Conservation (phyloP, 1,140 invertebrate genomes). For the Schlechtendalia chinensis region DNA sequence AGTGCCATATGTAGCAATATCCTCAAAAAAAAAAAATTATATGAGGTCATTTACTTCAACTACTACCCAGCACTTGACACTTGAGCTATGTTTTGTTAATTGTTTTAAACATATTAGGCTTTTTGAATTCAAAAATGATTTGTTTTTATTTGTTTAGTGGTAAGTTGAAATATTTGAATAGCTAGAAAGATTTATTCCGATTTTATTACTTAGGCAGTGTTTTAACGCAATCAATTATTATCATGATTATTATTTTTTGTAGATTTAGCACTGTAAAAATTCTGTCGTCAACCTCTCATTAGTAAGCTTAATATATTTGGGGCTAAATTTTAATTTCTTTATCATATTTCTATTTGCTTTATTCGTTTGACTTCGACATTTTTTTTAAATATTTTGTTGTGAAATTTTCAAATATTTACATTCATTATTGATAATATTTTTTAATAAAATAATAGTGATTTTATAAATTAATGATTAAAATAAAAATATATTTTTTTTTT, state of each 20-base stretch:
- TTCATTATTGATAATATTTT: background rate
- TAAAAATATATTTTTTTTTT: background rate
- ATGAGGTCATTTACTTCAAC: constrained; percentile 20
- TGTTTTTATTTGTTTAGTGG: constrained; percentile 32
- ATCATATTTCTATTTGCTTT: background rate
- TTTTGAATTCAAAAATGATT: constrained; percentile 30
- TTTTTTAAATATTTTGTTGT: background rate
- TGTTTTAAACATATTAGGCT: constrained; percentile 23
- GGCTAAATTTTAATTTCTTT: background rate
- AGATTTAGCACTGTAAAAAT: constrained; percentile 1
- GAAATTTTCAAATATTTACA: background rate
- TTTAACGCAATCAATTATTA: background rate
- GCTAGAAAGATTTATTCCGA: background rate
- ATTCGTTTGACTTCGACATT: background rate
- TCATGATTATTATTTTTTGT: background rate
- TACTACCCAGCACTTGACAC: constrained; percentile 22
- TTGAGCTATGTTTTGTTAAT: constrained; percentile 31
- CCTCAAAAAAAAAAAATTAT: background rate
- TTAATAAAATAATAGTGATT: background rate
- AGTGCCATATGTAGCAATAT: constrained; percentile 33
- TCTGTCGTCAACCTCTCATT: background rate
- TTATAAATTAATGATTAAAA: constrained; percentile 8
- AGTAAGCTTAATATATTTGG: background rate
- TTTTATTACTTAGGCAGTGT: background rate
- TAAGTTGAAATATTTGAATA: constrained; percentile 30